Evolutionary conservation across 64 coral and sea anemone species (phyloP).

Genomic region (Stichodactyla helianthus): DNA sequence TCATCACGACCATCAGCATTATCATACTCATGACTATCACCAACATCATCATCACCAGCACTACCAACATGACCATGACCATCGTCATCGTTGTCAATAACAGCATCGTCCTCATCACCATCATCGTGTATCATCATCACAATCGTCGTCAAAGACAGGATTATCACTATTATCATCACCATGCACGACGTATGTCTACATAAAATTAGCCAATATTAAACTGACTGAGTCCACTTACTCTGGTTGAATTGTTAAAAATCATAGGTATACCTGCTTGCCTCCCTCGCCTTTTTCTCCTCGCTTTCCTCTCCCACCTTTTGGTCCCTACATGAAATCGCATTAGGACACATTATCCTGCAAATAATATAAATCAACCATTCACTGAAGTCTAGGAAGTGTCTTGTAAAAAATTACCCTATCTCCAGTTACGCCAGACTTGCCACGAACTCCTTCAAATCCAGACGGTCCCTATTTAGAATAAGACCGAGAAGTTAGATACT

Average conservation of each 20-base stretch:
- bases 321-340: neutral
- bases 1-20: no score
- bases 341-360: neutral
- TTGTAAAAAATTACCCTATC: slow-evolving; percentile 6
- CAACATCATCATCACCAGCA: no score
- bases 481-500: neutral
- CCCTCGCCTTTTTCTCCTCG: neutral
- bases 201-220: no score
- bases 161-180: no score
- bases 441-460: slow-evolving; percentile 32
- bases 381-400: no score
- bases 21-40: no score
- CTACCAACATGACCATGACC: neutral
- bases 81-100: neutral
- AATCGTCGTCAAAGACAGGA: neutral
- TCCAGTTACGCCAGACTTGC: slow-evolving; percentile 24
- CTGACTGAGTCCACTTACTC: no score
- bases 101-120: neutral
- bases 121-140: neutral
- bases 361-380: no score
- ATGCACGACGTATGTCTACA: no score
- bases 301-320: neutral
- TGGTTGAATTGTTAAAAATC: no score
- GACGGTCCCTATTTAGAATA: slow-evolving; percentile 21
- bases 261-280: neutral